Conservation (phyloP, 2,113 vertebrate genomes). For the Hippocampus mohnikei region DNA sequence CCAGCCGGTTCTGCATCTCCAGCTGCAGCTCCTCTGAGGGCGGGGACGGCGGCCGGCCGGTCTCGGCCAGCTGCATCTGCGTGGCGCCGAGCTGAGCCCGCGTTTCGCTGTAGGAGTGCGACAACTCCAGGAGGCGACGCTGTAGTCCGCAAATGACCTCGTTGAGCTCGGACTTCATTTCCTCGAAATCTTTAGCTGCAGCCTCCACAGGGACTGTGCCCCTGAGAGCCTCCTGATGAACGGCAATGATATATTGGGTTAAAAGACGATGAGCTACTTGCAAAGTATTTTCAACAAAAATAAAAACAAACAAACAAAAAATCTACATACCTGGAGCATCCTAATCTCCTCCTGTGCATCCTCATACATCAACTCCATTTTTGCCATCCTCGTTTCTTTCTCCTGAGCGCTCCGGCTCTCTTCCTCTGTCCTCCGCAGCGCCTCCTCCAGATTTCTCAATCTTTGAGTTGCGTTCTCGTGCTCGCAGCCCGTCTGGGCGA, state of each 20-base stretch:
- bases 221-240: slow-evolving; percentile 77
- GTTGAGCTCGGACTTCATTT: slow-evolving; percentile 78
- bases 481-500: slow-evolving; percentile 71
- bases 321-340: slow-evolving; percentile 69
- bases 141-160: slow-evolving; percentile 82
- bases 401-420: slow-evolving; percentile 52
- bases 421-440: slow-evolving; percentile 67
- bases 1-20: slow-evolving; percentile 62
- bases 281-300: no score
- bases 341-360: slow-evolving; percentile 88
- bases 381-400: slow-evolving; percentile 56
- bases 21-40: slow-evolving; percentile 41
- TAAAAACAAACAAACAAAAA: neutral
- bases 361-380: slow-evolving; percentile 79
- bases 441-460: slow-evolving; percentile 77
- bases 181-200: slow-evolving; percentile 78
- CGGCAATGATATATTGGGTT: neutral
- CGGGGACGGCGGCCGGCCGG: slow-evolving; percentile 5
- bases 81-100: slow-evolving; percentile 78
- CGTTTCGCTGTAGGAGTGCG: slow-evolving; percentile 87
- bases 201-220: slow-evolving; percentile 75
- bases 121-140: slow-evolving; percentile 83
- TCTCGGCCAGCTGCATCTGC: slow-evolving; percentile 69
- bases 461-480: slow-evolving; percentile 69
- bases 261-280: neutral